These are phyloP conservation scores for Picus viridis DNA, from an alignment of 2,797 vertebrate genomes.

Conservation along the genomic window DNA sequence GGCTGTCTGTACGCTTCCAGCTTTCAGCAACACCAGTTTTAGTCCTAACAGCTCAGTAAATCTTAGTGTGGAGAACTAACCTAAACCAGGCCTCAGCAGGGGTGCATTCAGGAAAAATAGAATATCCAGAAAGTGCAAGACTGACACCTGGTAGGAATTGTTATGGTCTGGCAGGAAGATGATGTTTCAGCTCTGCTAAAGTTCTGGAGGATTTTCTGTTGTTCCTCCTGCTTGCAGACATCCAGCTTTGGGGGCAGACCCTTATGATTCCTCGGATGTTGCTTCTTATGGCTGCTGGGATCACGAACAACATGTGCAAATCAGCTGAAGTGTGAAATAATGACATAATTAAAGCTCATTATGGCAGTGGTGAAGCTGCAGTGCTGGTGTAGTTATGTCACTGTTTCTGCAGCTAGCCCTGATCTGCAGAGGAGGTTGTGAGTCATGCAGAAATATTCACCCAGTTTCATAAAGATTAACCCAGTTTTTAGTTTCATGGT, in stretches of 20 bases:
- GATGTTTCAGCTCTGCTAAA: neutral
- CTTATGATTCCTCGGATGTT: neutral
- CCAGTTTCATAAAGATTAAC: neutral
- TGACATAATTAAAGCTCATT: constrained; percentile 47
- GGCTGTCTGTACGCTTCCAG: neutral
- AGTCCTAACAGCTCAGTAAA: neutral
- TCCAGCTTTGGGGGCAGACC: neutral
- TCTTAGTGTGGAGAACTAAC: neutral
- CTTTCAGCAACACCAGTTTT: neutral
- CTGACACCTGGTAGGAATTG: neutral
- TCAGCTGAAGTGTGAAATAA: constrained; percentile 62
- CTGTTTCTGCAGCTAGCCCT: neutral
- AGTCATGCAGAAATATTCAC: neutral
- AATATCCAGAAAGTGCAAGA: neutral
- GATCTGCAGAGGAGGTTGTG: neutral
- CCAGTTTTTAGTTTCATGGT: neutral
- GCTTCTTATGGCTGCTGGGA: neutral
- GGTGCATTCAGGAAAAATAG: neutral
- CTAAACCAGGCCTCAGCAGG: neutral
- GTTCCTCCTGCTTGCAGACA: neutral
- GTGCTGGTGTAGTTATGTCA: constrained; percentile 12
- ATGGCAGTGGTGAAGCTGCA: neutral
- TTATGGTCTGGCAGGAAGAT: neutral
- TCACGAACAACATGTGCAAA: constrained; percentile 42
- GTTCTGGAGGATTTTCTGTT: constrained; percentile 3